Conservation (phyloP, 2,113 vertebrate genomes). For the Seriola dumerili region DNA sequence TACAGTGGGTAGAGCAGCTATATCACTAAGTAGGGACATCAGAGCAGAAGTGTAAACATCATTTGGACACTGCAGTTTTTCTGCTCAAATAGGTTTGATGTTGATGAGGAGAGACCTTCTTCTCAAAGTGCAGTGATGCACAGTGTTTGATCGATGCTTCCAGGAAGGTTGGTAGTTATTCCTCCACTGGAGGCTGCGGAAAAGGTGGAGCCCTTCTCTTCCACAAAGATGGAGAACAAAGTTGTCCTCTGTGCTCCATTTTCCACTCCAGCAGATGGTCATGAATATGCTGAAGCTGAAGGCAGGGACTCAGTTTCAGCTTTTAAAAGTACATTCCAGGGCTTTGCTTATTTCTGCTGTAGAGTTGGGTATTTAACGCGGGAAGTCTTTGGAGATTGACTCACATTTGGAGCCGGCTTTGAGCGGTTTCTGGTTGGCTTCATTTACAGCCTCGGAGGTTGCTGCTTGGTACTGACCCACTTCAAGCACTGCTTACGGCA, state of each 20-base stretch:
- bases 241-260: slow-evolving; percentile 45
- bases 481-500: no score
- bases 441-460: no score
- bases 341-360: no score
- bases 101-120: slow-evolving; percentile 86
- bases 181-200: slow-evolving; percentile 57
- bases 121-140: slow-evolving; percentile 83
- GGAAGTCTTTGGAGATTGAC: no score
- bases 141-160: slow-evolving; percentile 83
- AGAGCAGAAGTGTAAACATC: slow-evolving; percentile 85
- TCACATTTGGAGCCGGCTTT: no score
- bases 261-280: slow-evolving; percentile 48
- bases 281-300: slow-evolving; percentile 34
- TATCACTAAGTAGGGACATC: slow-evolving; percentile 88
- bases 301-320: not conserved
- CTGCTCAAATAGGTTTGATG: slow-evolving; percentile 88
- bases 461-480: no score
- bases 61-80: slow-evolving; percentile 89
- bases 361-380: no score
- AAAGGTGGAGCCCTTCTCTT: slow-evolving; percentile 51
- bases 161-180: slow-evolving; percentile 73
- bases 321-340: no score
- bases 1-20: slow-evolving; percentile 65
- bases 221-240: slow-evolving; percentile 49
- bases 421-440: no score